phyloP scores from a whole-genome alignment of 92 coral and sea anemone species.

The Actinostola sp. region DNA sequence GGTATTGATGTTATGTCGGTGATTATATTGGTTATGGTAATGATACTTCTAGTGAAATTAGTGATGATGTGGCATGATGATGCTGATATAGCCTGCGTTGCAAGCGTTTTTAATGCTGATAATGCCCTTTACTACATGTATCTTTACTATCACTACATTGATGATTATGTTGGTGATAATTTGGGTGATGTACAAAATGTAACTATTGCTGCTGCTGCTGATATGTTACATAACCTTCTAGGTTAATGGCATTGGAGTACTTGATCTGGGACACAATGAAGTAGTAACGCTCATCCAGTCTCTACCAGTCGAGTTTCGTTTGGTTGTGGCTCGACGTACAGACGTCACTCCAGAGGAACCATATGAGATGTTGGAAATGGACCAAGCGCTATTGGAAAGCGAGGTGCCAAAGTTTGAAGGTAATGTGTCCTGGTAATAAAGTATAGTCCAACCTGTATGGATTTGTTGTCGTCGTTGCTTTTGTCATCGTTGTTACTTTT shows the following conservation, averaged over 20 bases:
- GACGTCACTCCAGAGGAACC: constrained; percentile 45
- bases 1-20: too few relatives aligned
- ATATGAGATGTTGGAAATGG: constrained; percentile 19
- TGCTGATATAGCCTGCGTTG: too few relatives aligned
- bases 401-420: constrained; percentile 38
- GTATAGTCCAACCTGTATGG: too few relatives aligned
- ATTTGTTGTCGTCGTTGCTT: not conserved
- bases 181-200: too few relatives aligned
- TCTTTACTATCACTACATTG: too few relatives aligned
- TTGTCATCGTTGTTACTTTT: not conserved
- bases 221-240: constrained; percentile 19
- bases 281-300: constrained; percentile 94
- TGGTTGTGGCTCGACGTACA: constrained; percentile 90
- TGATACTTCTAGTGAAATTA: too few relatives aligned
- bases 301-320: constrained; percentile 87
- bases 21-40: too few relatives aligned
- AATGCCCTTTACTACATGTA: too few relatives aligned
- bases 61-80: too few relatives aligned
- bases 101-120: too few relatives aligned
- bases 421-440: not conserved
- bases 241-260: constrained; percentile 87
- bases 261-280: constrained; percentile 92
- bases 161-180: too few relatives aligned
- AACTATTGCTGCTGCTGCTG: too few relatives aligned
- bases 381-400: constrained; percentile 53